Base-by-base conservation (phyloP, 2,113 vertebrate genomes). In the Sitta europaea region DNA sequence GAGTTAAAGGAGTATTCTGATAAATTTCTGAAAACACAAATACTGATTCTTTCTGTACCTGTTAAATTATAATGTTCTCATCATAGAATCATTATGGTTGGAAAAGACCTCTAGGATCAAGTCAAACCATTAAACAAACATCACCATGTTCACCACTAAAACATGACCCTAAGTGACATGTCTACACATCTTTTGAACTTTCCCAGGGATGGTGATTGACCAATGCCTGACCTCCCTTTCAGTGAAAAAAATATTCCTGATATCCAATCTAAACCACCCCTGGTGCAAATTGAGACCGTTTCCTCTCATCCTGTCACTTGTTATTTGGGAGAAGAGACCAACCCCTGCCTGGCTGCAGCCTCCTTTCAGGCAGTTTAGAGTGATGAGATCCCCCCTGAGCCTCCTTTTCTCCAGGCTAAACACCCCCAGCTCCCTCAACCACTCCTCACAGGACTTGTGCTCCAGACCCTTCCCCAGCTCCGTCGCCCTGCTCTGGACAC, bases 401-500 rank as follows among this genome's bases (percentile, higher is more conserved):
- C 25, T 74, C 14, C 38, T 53, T 74, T 66, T 59, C 16, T 82
- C 11, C 29, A 22, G 38, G 14, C 21, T 47, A 25, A 47, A 22
- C 17, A 31, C 2, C 15, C 8, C 23, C n/a, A 15, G 24, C 53
- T 59, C 13, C 24, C 24, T n/a, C 68, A 59, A 53, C 23, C 11
- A 2, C 21, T 59, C 28, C 24, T 59, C 14, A 12, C 1, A 14
- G 31, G 29, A 18, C 28, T 16, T 57, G 38, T 67, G 47, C 28
- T 81, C 29, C 45, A 67, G 61, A 3, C 38, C 4, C 13, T 40
- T 13, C 17, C 16, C 20, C n/a, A 61, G 29, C 14, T 59, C 17
- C 0, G 0, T 25, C 36, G 33, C 7, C 20, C 6, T 67, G 59
- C 47, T 75, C 53, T 61, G n/a, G 38, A 18, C 11, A 7, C 0